phyloP scores from a whole-genome alignment of 2,113 vertebrate genomes.

The Acrocephalus kingi region DNA sequence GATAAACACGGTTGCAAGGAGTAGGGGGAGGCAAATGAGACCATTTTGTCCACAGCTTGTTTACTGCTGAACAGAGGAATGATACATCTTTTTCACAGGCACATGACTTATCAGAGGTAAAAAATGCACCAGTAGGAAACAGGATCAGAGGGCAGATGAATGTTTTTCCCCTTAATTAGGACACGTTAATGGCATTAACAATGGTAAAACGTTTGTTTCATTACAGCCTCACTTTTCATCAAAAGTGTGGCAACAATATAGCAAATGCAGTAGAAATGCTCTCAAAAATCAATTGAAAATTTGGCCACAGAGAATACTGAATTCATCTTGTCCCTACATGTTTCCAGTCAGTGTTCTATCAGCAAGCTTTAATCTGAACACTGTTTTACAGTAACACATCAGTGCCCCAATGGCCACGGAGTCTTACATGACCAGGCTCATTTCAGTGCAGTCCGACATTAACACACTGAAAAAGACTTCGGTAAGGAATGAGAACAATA shows the following conservation, averaged over 20 bases:
- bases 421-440: not conserved
- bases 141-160: not conserved
- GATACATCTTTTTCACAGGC: not conserved
- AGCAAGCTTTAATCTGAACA: not conserved
- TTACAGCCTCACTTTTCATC: not conserved
- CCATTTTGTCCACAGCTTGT: not conserved
- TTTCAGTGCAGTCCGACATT: not conserved
- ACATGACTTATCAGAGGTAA: not conserved
- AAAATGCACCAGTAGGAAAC: not conserved
- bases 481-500: not conserved
- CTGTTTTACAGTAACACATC: not conserved
- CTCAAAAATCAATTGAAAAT: not conserved
- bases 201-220: not conserved
- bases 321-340: not conserved
- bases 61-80: slow-evolving; percentile 7
- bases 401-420: not conserved
- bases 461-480: not conserved
- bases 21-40: not conserved
- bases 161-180: not conserved
- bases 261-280: not conserved
- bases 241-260: not conserved
- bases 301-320: not conserved
- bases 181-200: not conserved
- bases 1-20: not conserved
- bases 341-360: not conserved